Base-by-base conservation (phyloP, 2,888 invertebrate species). In the Crematogaster levior region DNA sequence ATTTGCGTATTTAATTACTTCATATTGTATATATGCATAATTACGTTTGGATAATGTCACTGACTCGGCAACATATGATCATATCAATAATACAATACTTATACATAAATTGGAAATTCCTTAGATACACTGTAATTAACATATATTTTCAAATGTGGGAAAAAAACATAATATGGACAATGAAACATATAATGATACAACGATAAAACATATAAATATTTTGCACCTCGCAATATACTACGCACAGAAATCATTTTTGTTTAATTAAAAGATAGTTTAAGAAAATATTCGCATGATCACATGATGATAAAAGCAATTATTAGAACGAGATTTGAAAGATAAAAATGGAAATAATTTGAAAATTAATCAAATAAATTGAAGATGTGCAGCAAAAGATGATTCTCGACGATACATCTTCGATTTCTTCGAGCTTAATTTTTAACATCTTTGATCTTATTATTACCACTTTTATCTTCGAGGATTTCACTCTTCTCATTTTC, bases 401-500 rank as follows among this genome's bases (percentile, higher is more conserved):
- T 21, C 79, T 83, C 24, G 34, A 61, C 12, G 30, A 74, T 34
- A 53, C 90, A 34, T 92, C 91, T 63, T n/a, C n/a, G n/a, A 75
- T 30, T 68, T 91, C 92, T 27, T 93, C 93, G 34, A 83, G 56
- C 74, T 93, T 93, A 48, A 86, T 77, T 90, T 93, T 93, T 4
- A 79, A 43, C 43, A 27, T 92, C 92, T 30, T 86, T 85, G 58
- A 90, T 90, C 70, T 92, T 92, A 43, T 94, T 92, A 93, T 95
- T 95, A 61, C 89, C 94, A 82, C 91, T 93, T 86, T 95, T 95
- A 3, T 79, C 77, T 84, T 95, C 95, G 81, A 90, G 92, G 24
- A 92, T 91, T 40, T 93, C 93, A 18, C 94, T 95, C 48, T 94
- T 94, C 30, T 93, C 93, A 86, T 94, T 95, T 77, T 95, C 95